phyloP scores from a whole-genome alignment of 2,113 vertebrate species.

The Todiramphus chloris region DNA sequence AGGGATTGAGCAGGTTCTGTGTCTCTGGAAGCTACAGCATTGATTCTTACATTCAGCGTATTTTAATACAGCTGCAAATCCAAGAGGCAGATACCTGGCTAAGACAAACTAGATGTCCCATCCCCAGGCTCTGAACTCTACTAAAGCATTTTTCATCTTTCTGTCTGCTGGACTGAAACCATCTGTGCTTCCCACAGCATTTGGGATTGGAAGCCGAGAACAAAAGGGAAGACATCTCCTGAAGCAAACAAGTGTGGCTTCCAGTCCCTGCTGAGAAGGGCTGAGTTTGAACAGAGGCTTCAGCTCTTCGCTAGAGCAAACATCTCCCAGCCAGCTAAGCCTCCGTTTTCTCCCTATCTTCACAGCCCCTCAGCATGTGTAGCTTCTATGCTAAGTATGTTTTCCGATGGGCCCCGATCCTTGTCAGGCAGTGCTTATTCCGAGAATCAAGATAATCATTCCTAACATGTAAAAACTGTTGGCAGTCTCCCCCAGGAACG shows the following conservation, averaged over 20 bases:
- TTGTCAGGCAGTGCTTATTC: not conserved
- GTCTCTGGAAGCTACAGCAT: not conserved
- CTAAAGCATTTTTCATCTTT: not conserved
- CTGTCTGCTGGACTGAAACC: not conserved
- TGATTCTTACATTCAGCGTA: accelerated
- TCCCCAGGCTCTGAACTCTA: not conserved
- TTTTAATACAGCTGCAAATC: not conserved
- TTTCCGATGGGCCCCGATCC: not conserved
- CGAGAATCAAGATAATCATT: not conserved
- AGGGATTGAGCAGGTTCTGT: too few species aligned
- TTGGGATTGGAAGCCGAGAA: not conserved
- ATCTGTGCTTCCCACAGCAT: not conserved
- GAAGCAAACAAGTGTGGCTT: not conserved
- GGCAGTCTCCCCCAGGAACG: not conserved
- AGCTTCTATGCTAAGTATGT: not conserved
- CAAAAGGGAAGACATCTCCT: not conserved
- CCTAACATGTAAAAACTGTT: not conserved
- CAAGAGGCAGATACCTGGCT: not conserved
- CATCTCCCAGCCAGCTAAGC: not conserved
- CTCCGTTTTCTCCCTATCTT: not conserved
- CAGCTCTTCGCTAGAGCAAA: not conserved
- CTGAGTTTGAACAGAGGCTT: not conserved
- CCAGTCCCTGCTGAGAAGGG: not conserved
- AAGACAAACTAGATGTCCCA: accelerated
- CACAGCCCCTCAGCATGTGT: not conserved